Base-by-base conservation (phyloP, 2,888 invertebrate species). In the Gastrophysa polygoni region DNA sequence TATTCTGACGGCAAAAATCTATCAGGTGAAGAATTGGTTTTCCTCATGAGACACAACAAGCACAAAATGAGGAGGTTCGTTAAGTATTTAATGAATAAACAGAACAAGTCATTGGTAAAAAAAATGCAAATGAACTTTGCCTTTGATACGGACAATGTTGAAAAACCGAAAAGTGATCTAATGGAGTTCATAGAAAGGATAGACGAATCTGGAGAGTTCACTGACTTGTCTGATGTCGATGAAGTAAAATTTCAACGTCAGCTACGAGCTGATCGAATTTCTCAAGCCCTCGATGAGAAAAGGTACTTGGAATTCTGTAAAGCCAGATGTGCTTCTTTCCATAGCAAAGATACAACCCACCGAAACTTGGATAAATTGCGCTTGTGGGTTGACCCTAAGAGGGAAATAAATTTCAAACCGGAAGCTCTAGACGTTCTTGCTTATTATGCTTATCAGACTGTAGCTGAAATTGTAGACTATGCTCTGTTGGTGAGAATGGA, bases 401-500 rank as follows among this genome's bases (percentile, higher is more conserved):
- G 86, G 34, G 89, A 90, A 67, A 77, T 89, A 17, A 86, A 84
- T 46, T 84, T 91, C 51, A 82, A 86, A 0, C 81, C 83, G 16
- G 83, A 87, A 51, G 92, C 91, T 0, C 82, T 92, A 72, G 91
- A 92, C 76, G 89, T 95, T 2, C 80, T 96, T 65, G 88, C 91
- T 49, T 96, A 95, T 77, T 84, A 95, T 68, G 94, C 95, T 0
- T 93, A 93, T 78, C 95, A 96, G 82, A 93, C 93, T 0, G 91
- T 96, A 6, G 95, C 95, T 0, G 91, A 94, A 78, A 88, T 96
- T 60, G 89, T 93, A 1, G 96, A 96, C 81, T 88, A 91, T 71
- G 91, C 93, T 0, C 88, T 95, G 65, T 78, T 95, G 50, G 89
- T 95, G 1, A 85, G 94, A 47, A 88, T 93, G 73, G 95, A 95